Evolutionary conservation across 2,797 vertebrate species (phyloP), one percentile per base, ranked within the genome.

Genomic region (Austrolebias charrua): DNA sequence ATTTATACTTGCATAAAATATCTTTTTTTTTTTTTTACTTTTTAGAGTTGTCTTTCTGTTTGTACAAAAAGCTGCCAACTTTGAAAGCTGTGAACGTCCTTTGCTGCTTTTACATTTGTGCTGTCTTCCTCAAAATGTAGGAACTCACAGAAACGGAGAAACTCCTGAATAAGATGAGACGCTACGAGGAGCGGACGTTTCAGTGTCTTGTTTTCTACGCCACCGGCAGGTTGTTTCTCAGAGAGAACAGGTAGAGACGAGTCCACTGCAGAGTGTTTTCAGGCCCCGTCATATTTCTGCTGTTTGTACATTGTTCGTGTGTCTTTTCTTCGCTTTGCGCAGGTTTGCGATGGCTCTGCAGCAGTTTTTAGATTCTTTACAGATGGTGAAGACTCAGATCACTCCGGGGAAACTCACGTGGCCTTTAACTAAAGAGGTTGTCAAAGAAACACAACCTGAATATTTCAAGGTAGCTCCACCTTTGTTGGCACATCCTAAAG

Each of bases 381-480:
- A 92, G 42, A 93, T 96, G 91, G 83, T 96, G 46, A 93, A 88
- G 75, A 93, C 78, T 73, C 91, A 82, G 60, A 93, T 95, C 73
- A 90, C 92, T 1, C 95, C 96, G 28, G 95, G 93, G 49, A 93
- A 95, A 77, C 89, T 97, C 66, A 96, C 93, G 4, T 99, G 97
- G 97, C 97, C 96, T 6, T 92, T 94, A 67, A 96, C 95, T 1
- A 92, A 90, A 71, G 85, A 90, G 60, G 77, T 94, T 51, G 91
- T 99, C 33, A 90, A 94, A 87, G 97, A 98, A 84, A 94, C 95
- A 0, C 85, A 90, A 38, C 79, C 66, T 0, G 85, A 89, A 0
- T 74, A 73, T 85, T 91, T 94, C 62, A 84, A 83, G 86, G 93
- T 92, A 12, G 24, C 14, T 50, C 46, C 2, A 4, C 18, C 12